phyloP scores from a whole-genome alignment of 2,888 invertebrate species.

The Podotricha telesiphe region DNA sequence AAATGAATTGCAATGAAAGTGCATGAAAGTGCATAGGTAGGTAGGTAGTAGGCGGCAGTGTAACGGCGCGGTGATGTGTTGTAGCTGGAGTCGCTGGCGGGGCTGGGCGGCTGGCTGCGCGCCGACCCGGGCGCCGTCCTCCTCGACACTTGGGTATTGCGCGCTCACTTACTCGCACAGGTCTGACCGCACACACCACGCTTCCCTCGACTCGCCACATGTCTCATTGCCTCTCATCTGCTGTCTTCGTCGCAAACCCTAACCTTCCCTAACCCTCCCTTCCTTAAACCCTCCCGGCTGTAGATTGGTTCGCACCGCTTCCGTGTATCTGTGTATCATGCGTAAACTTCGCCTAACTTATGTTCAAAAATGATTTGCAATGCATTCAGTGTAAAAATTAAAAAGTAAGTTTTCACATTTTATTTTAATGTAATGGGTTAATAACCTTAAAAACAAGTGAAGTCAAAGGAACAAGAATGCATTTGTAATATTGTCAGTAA shows the following conservation, averaged over 20 bases:
- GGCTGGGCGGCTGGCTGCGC: constrained; percentile 80
- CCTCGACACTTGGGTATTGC: constrained; percentile 84
- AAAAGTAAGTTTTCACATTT: neutral
- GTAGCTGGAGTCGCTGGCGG: constrained; percentile 83
- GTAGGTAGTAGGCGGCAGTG: neutral
- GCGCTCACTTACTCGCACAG: constrained; percentile 84
- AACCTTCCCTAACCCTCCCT: too few species aligned
- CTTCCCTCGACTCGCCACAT: constrained; percentile 18
- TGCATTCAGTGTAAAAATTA: neutral
- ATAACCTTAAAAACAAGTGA: neutral
- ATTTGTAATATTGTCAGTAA: neutral
- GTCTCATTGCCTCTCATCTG: neutral
- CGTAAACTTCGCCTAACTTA: neutral
- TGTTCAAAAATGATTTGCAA: neutral
- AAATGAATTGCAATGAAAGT: neutral
- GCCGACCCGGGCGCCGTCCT: constrained; percentile 77
- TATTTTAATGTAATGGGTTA: neutral
- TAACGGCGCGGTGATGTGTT: constrained; percentile 56
- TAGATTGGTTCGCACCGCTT: constrained; percentile 21
- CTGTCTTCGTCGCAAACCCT: neutral
- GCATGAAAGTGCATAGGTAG: neutral
- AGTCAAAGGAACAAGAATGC: neutral
- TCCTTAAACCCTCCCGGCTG: too few species aligned
- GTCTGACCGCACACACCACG: constrained; percentile 66
- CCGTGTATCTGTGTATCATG: constrained; percentile 3